Percentiles rank a stretch among this genome's conserved stretches.
Evolutionary conservation across 1,140 invertebrate species (phyloP).

Genomic region (Phymorhynchus buccinoides): DNA sequence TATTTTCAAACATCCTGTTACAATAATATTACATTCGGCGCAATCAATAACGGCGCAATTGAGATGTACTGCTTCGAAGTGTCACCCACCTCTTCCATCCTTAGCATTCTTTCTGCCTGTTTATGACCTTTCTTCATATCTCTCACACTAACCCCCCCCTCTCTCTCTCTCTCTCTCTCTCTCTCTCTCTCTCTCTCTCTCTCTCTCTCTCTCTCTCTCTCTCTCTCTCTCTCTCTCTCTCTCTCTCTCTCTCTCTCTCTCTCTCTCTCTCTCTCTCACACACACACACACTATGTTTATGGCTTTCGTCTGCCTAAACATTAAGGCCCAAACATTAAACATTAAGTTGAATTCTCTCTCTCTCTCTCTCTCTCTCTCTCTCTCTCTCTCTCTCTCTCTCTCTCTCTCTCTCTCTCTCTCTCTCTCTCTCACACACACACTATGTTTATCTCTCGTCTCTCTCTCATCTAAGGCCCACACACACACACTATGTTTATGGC

Average conservation of each 20-base stretch:
- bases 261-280: background rate
- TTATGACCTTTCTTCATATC: too few species aligned
- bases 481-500: background rate
- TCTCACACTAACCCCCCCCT: too few species aligned
- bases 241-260: background rate
- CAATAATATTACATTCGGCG: too few species aligned
- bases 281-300: background rate
- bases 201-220: background rate
- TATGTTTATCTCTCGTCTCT: slow-evolving; percentile 16
- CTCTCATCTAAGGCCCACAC: slow-evolving; percentile 13
- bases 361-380: slow-evolving; percentile 22
- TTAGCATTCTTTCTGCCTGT: too few species aligned
- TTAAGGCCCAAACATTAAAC: too few species aligned
- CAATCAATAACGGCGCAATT: too few species aligned
- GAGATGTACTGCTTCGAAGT: too few species aligned
- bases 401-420: slow-evolving; percentile 29
- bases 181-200: too few species aligned
- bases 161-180: too few species aligned
- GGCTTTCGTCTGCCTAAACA: background rate
- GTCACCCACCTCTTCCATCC: too few species aligned
- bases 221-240: background rate
- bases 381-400: slow-evolving; percentile 22
- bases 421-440: slow-evolving; percentile 23
- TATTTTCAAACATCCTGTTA: too few species aligned
- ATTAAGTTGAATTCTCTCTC: background rate